These are phyloP conservation scores for Kryptolebias ocellatus DNA, from an alignment of 2,797 vertebrate species.

Conservation along the genomic window DNA sequence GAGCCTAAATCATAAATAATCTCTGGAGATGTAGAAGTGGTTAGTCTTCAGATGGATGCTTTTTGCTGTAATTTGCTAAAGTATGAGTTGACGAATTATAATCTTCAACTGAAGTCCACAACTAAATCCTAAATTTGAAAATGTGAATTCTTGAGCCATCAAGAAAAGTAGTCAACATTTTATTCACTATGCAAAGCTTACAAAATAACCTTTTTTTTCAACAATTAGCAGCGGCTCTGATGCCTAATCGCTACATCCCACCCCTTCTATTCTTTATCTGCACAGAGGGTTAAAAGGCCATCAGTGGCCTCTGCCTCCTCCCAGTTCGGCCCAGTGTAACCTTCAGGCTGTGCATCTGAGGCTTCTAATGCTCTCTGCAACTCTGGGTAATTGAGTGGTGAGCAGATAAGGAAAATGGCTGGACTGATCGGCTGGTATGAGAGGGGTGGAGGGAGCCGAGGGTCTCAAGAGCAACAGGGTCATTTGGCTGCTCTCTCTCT, in stretches of 20 bases:
- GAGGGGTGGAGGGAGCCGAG: conserved; percentile 32
- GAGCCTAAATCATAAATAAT: too few relatives aligned
- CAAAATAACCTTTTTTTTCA: conserved; percentile 1
- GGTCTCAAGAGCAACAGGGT: conserved; percentile 69
- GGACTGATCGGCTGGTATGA: conserved; percentile 75
- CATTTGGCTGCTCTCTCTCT: conserved; percentile 70
- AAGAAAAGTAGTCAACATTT: conserved; percentile 2
- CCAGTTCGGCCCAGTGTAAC: conserved; percentile 61
- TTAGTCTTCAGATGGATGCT: too few relatives aligned
- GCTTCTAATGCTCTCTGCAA: conserved; percentile 68
- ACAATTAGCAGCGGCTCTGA: conserved; percentile 31
- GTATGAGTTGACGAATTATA: too few relatives aligned
- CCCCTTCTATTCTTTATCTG: conserved; percentile 51
- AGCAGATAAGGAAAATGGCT: conserved; percentile 80
- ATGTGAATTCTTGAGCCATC: too few relatives aligned
- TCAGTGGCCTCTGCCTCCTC: conserved; percentile 56
- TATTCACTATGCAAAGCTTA: background rate
- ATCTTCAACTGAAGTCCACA: too few relatives aligned
- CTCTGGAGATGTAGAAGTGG: too few relatives aligned
- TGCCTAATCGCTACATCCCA: conserved; percentile 24
- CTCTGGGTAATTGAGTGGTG: conserved; percentile 77
- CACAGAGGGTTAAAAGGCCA: conserved; percentile 68
- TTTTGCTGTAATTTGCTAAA: too few relatives aligned
- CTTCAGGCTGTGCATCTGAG: conserved; percentile 63
- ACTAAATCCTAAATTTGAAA: too few relatives aligned